phyloP scores from a whole-genome alignment of 2,888 invertebrate species.

The Chymomyza amoena region DNA sequence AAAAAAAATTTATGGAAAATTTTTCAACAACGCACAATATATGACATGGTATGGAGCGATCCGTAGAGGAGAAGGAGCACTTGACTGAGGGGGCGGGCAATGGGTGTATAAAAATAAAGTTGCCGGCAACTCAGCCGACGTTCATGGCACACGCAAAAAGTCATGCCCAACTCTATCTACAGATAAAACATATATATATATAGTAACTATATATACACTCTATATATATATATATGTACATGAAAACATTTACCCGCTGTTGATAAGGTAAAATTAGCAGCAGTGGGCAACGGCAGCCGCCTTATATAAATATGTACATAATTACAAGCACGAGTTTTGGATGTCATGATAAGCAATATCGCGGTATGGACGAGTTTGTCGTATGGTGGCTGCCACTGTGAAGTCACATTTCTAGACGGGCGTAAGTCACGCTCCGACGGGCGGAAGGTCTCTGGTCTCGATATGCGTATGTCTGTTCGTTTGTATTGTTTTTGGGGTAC shows the following conservation, averaged over 20 bases:
- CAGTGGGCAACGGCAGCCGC: neutral
- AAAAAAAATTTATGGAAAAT: conserved; percentile 64
- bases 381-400: neutral
- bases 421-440: neutral
- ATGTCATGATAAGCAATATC: conserved; percentile 60
- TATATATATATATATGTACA: neutral
- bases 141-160: conserved; percentile 69
- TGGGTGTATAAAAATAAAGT: conserved; percentile 15
- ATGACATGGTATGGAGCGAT: neutral
- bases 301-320: conserved; percentile 6
- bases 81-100: neutral
- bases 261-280: conserved; percentile 7
- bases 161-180: conserved; percentile 48
- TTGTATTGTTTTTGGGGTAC: conserved; percentile 13
- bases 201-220: neutral
- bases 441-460: conserved; percentile 17
- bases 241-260: neutral
- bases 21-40: conserved; percentile 51
- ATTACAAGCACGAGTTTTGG: conserved; percentile 60
- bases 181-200: conserved; percentile 52
- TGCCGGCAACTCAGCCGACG: conserved; percentile 1
- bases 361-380: neutral
- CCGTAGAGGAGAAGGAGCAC: neutral
- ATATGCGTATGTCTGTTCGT: neutral
- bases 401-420: conserved; percentile 3